Conservation (phyloP, 2,797 vertebrate genomes). For the Hafferia zeledoni region DNA sequence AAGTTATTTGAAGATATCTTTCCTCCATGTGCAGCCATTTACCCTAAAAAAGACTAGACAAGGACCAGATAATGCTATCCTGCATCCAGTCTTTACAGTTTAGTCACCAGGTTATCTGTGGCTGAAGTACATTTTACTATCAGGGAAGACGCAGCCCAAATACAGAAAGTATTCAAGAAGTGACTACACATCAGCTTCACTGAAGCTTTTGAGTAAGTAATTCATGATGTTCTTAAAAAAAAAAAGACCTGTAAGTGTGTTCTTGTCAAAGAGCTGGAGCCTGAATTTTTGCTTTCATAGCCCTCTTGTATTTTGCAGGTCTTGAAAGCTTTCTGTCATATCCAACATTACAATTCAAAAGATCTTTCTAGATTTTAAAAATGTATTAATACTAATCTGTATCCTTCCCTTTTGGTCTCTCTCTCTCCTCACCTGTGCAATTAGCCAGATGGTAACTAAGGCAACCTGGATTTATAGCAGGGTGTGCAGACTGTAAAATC, state of each 20-base stretch:
- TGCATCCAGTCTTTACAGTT: background rate
- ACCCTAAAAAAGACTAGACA: background rate
- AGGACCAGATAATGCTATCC: background rate
- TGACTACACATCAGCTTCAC: background rate
- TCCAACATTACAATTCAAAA: background rate
- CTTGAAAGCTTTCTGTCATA: background rate
- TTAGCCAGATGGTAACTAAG: slow-evolving; percentile 52
- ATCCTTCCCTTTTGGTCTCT: background rate
- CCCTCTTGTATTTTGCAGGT: background rate
- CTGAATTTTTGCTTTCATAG: background rate
- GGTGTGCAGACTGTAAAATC: background rate
- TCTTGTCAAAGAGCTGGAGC: background rate
- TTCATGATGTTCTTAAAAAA: background rate
- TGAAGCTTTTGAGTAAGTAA: background rate
- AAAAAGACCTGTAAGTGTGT: background rate
- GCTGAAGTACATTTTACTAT: background rate
- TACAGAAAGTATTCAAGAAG: background rate
- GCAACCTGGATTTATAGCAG: slow-evolving; percentile 1
- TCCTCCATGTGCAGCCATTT: background rate
- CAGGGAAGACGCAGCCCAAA: background rate
- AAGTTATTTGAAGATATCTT: background rate
- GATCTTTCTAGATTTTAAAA: background rate
- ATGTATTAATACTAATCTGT: slow-evolving; percentile 5
- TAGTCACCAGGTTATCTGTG: background rate
- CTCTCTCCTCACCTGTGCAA: slow-evolving; percentile 10